A percentile compares a stretch with the other conserved stretches of the same genome.
phyloP scores from a whole-genome alignment of 2,113 vertebrate genomes.

The Orthochromis indermauri region DNA sequence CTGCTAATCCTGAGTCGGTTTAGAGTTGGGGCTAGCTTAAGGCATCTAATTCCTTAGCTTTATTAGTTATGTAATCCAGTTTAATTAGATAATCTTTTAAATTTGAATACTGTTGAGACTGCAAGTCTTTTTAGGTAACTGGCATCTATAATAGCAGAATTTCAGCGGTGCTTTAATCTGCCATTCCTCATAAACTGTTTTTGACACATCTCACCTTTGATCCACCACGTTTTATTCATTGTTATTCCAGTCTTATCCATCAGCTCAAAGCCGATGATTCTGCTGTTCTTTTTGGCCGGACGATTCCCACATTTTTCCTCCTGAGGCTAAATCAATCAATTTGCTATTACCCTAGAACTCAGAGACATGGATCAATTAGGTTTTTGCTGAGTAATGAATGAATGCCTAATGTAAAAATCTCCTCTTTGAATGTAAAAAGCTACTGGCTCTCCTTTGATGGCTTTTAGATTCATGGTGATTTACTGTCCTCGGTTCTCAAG shows the following conservation, averaged over 20 bases:
- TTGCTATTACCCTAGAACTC: constrained; percentile 64
- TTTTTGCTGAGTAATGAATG: constrained; percentile 66
- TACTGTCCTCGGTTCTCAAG: neutral
- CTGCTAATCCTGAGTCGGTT: neutral
- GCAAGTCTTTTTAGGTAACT: neutral
- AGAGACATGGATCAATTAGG: constrained; percentile 63
- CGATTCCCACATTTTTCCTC: constrained; percentile 45
- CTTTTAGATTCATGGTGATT: neutral
- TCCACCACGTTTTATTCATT: constrained; percentile 7
- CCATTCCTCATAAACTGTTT: constrained; percentile 14
- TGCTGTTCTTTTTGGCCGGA: constrained; percentile 17
- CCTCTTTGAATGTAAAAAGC: neutral
- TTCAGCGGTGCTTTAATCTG: neutral
- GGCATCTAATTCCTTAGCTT: neutral
- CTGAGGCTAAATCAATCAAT: constrained; percentile 66
- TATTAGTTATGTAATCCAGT: neutral
- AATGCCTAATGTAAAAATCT: constrained; percentile 25
- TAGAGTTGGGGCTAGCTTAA: neutral
- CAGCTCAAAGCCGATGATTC: constrained; percentile 30
- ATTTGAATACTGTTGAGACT: neutral
- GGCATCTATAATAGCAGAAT: neutral
- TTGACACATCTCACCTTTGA: constrained; percentile 25
- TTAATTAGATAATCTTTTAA: constrained; percentile 3
- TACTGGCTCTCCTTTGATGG: neutral
- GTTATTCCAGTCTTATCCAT: constrained; percentile 32